Percentiles rank a stretch among this genome's conserved stretches.
Conservation (phyloP, 37 sponge, comb jelly and placozoan species). For the Petrosia ficiformis region DNA sequence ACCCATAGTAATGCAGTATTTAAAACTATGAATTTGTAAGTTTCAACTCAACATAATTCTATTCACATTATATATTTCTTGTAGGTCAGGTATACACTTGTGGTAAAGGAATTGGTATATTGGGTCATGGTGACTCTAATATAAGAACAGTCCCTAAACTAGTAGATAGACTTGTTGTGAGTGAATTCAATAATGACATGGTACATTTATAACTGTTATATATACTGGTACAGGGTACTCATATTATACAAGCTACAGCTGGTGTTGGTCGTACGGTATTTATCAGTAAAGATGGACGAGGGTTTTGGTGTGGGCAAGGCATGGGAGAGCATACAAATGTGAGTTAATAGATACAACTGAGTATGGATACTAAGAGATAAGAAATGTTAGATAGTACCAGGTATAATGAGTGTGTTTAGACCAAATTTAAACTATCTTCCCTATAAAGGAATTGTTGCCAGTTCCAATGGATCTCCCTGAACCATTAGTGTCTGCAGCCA, state of each 20-base stretch:
- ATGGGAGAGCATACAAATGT: conserved; percentile 16
- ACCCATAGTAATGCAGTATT: too few species aligned
- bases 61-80: neutral
- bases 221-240: conserved; percentile 12
- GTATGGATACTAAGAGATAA: too few species aligned
- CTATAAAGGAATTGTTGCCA: conserved; percentile 6
- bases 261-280: conserved; percentile 58
- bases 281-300: conserved; percentile 33
- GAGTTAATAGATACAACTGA: neutral
- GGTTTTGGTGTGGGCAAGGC: conserved; percentile 73
- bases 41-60: too few species aligned
- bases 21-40: too few species aligned
- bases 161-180: conserved; percentile 50
- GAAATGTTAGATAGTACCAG: too few species aligned
- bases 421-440: neutral
- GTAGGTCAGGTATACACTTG: conserved; percentile 55
- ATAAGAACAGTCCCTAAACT: conserved; percentile 45
- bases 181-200: neutral
- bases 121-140: conserved; percentile 50
- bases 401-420: too few species aligned
- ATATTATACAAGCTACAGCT: conserved; percentile 38
- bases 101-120: conserved; percentile 58
- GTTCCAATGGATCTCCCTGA: conserved; percentile 38
- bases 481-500: conserved; percentile 29
- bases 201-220: too few species aligned